Evolutionary conservation across 2,888 invertebrate species (phyloP).

Genomic region (Plagiodera versicolora): DNA sequence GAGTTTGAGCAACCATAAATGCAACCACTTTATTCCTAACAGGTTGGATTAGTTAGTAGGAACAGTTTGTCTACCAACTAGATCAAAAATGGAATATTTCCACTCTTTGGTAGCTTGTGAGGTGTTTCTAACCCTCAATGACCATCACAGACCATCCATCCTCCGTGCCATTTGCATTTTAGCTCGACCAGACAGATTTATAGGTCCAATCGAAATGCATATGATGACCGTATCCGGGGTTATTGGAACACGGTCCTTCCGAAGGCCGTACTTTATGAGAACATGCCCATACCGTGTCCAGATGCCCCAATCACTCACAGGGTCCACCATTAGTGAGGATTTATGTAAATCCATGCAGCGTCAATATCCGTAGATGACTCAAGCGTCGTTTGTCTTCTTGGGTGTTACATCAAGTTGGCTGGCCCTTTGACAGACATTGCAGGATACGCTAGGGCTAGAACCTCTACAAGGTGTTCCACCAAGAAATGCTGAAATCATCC

Average conservation of each 20-base stretch:
- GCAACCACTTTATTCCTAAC: too few species aligned
- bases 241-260: background rate
- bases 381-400: conserved; percentile 1
- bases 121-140: background rate
- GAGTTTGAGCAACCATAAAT: too few species aligned
- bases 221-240: background rate
- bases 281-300: conserved; percentile 53
- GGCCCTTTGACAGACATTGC: too few species aligned
- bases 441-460: too few species aligned
- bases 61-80: too few species aligned
- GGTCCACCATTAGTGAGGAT: conserved; percentile 48
- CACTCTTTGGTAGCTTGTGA: background rate
- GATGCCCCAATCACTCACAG: conserved; percentile 52
- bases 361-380: conserved; percentile 30
- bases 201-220: background rate
- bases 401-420: background rate
- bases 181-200: background rate
- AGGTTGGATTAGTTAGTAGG: too few species aligned
- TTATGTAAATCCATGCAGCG: conserved; percentile 48
- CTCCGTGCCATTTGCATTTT: background rate
- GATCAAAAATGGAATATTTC: too few species aligned
- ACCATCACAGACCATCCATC: background rate
- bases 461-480: too few species aligned
- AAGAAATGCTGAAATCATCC: too few species aligned
- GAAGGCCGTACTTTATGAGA: conserved; percentile 36